A percentile compares a stretch with the other conserved stretches of the same genome.
phyloP scores from a whole-genome alignment of 2,888 invertebrate species.

The Apamea epomidion region DNA sequence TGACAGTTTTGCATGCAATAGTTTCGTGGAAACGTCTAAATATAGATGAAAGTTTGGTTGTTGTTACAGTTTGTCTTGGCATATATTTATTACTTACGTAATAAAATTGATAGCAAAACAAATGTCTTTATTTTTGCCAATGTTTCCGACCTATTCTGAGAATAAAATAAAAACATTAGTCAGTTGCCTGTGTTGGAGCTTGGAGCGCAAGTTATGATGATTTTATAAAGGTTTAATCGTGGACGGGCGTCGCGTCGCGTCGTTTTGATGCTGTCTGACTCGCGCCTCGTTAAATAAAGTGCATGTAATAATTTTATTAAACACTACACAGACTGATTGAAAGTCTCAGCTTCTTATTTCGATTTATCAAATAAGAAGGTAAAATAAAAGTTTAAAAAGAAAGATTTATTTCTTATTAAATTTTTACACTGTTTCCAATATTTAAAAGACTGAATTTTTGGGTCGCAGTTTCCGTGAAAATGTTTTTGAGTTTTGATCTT shows the following conservation, averaged over 20 bases:
- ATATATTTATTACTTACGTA: conserved; percentile 33
- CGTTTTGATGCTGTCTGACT: conserved; percentile 46
- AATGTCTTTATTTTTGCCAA: conserved; percentile 43
- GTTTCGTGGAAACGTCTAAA: conserved; percentile 52
- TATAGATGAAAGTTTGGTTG: conserved; percentile 47
- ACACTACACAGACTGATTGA: conserved; percentile 52
- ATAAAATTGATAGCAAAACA: conserved; percentile 52
- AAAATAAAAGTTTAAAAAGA: conserved; percentile 10
- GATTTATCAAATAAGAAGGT: conserved; percentile 29
- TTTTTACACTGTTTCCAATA: neutral
- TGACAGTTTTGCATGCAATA: conserved; percentile 58
- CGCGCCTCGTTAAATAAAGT: conserved; percentile 56
- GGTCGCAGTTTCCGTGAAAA: conserved; percentile 3
- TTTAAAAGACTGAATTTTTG: conserved; percentile 1
- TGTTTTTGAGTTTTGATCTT: conserved; percentile 8
- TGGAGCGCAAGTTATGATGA: conserved; percentile 50
- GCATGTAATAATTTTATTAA: conserved; percentile 54
- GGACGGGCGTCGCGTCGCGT: conserved; percentile 46
- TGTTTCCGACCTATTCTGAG: conserved; percentile 35
- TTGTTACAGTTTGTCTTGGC: conserved; percentile 27
- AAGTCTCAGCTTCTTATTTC: conserved; percentile 12
- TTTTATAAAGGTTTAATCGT: conserved; percentile 54
- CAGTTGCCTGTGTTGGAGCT: conserved; percentile 25
- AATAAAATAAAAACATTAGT: conserved; percentile 51
- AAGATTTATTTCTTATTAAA: neutral